phyloP scores from a whole-genome alignment of 2,797 vertebrate genomes.

The Ctenochaetus hawaiiensis region DNA sequence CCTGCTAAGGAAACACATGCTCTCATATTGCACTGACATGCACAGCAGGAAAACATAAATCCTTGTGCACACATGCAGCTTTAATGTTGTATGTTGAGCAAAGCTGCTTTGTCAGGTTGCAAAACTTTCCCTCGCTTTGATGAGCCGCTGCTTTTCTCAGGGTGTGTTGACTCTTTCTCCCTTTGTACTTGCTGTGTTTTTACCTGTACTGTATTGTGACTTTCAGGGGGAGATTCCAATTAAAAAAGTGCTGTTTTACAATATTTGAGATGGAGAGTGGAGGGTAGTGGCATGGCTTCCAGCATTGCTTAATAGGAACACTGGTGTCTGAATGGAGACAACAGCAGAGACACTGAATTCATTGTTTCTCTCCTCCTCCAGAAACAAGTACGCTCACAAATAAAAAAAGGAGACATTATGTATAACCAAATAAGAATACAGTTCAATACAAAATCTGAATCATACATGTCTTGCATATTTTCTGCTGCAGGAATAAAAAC shows the following conservation, averaged over 20 bases:
- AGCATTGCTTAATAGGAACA: constrained; percentile 67
- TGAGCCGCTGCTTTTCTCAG: constrained; percentile 15
- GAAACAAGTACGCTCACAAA: constrained; percentile 28
- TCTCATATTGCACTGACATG: constrained; percentile 2
- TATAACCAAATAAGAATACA: too few species aligned
- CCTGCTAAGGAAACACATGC: constrained; percentile 35
- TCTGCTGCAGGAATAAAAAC: too few species aligned
- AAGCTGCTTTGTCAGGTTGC: constrained; percentile 36
- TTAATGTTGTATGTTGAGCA: constrained; percentile 24
- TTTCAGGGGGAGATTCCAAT: constrained; percentile 65
- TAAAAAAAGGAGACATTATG: constrained; percentile 22
- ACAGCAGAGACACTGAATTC: constrained; percentile 51
- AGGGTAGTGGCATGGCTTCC: constrained; percentile 61
- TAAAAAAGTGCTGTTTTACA: constrained; percentile 68
- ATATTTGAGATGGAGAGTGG: constrained; percentile 50
- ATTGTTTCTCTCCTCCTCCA: constrained; percentile 43
- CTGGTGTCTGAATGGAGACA: constrained; percentile 56
- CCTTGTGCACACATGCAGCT: constrained; percentile 19
- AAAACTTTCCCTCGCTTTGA: constrained; percentile 37
- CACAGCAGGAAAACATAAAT: constrained; percentile 33
- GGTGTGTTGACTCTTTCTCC: too few species aligned
- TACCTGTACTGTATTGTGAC: constrained; percentile 48
- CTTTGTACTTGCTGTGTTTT: constrained; percentile 23
- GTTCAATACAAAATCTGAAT: too few species aligned
- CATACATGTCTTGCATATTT: too few species aligned